phyloP scores from a whole-genome alignment of 2,888 invertebrate species.

The Candidula unifasciata region DNA sequence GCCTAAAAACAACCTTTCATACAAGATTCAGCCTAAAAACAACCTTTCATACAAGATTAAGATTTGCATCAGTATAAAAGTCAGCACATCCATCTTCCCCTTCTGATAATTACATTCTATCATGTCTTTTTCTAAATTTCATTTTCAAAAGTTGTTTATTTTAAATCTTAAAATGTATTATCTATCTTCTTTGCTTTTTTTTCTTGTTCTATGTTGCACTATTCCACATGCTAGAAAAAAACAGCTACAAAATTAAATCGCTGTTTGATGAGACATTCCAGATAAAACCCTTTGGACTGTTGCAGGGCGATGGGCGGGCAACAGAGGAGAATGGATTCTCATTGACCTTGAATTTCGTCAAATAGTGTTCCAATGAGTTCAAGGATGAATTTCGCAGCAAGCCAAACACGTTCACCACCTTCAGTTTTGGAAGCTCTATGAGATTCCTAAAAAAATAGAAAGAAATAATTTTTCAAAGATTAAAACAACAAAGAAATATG shows the following conservation, averaged over 20 bases:
- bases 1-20: too few relatives aligned
- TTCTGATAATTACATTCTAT: too few relatives aligned
- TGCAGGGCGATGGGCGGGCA: conserved; percentile 38
- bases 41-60: too few relatives aligned
- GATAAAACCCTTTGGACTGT: conserved; percentile 21
- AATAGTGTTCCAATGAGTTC: conserved; percentile 24
- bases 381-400: conserved; percentile 42
- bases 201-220: too few relatives aligned
- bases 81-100: too few relatives aligned
- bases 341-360: conserved; percentile 38
- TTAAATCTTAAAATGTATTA: too few relatives aligned
- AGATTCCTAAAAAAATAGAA: conserved; percentile 33
- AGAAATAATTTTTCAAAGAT: not conserved
- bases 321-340: conserved; percentile 46
- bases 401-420: conserved; percentile 43
- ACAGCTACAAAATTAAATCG: not conserved
- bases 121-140: too few relatives aligned
- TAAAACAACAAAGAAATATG: too few relatives aligned
- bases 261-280: conserved; percentile 32
- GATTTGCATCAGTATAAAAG: too few relatives aligned
- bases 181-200: too few relatives aligned
- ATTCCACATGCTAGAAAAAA: not conserved
- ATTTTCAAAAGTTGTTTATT: too few relatives aligned
- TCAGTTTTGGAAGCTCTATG: conserved; percentile 8
- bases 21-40: too few relatives aligned